Evolutionary conservation across 2,888 invertebrate genomes (phyloP), one percentile per base, ranked within the genome.

Genomic region (Junonia oenone): DNA sequence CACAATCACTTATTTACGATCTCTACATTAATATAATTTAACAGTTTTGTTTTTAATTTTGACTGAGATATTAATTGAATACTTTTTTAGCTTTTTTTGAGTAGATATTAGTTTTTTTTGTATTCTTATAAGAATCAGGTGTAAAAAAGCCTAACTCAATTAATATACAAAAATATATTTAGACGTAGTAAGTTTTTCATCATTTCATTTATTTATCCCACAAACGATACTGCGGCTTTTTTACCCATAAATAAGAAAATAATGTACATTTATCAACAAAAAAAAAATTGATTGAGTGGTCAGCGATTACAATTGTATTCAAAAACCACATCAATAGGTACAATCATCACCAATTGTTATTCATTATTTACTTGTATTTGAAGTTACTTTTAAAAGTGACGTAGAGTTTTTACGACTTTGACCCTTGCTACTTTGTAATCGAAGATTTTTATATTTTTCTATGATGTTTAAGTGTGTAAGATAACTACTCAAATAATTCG

Each of bases 261-360:
- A 33, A 33, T n/a, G 31, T n/a, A 33, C n/a, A n/a, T n/a, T n/a
- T 33, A 33, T n/a, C n/a, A n/a, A 33, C 11, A 33, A 33, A 31
- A 33, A 31, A 33, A 33, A 33, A 4, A n/a, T 33, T 33, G 31
- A 49, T 55, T 43, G 45, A 27, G 47, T 38, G 38, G 46, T 31
- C 14, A 38, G 17, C 38, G 15, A 47, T 53, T 47, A 53, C 47
- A 40, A 47, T 6, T 22, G 3, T n/a, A 47, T 53, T 38, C 38
- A 53, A 45, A n/a, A 45, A 57, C 52, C 40, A 52, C 26, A 37
- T 56, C 55, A 46, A 57, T 45, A 51, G 49, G 26, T 26, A 54
- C 49, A 57, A 43, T 43, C 43, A 43, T 43, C 22, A 43, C 1
- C 43, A 26, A 43, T 43, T 43, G n/a, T 43, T n/a, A 38, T 17